phyloP scores from a whole-genome alignment of 2,888 invertebrate genomes.

The Parelbella ahira region DNA sequence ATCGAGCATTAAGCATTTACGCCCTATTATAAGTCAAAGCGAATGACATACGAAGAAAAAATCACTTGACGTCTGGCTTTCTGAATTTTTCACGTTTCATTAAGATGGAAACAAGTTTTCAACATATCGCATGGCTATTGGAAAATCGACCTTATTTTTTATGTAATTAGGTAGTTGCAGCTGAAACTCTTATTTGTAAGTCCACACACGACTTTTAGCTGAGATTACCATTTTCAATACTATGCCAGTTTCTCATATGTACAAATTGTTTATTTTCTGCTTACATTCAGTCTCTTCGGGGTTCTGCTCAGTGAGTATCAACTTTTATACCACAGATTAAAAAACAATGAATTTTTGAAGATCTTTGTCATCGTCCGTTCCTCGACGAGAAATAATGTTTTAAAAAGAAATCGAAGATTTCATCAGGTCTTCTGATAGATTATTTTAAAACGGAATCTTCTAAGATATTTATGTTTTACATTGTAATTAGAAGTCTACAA shows the following conservation, averaged over 20 bases:
- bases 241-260: conserved; percentile 21
- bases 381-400: too few species aligned
- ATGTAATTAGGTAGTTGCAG: background rate
- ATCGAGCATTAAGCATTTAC: conserved; percentile 34
- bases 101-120: conserved; percentile 31
- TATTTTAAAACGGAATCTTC: too few species aligned
- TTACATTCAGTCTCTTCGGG: conserved; percentile 3
- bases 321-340: too few species aligned
- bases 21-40: conserved; percentile 36
- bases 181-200: conserved; percentile 13
- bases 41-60: conserved; percentile 38
- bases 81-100: conserved; percentile 43
- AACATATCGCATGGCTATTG: background rate
- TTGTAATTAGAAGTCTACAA: too few species aligned
- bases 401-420: too few species aligned
- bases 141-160: conserved; percentile 8
- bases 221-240: conserved; percentile 27
- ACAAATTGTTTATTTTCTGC: conserved; percentile 11
- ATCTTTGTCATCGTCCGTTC: too few species aligned
- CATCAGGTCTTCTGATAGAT: too few species aligned
- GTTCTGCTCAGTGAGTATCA: background rate
- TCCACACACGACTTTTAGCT: conserved; percentile 23
- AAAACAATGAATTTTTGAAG: too few species aligned
- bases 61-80: conserved; percentile 36
- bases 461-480: too few species aligned